Base-by-base conservation (phyloP, 2,888 invertebrate genomes). In the Formica aserva region DNA sequence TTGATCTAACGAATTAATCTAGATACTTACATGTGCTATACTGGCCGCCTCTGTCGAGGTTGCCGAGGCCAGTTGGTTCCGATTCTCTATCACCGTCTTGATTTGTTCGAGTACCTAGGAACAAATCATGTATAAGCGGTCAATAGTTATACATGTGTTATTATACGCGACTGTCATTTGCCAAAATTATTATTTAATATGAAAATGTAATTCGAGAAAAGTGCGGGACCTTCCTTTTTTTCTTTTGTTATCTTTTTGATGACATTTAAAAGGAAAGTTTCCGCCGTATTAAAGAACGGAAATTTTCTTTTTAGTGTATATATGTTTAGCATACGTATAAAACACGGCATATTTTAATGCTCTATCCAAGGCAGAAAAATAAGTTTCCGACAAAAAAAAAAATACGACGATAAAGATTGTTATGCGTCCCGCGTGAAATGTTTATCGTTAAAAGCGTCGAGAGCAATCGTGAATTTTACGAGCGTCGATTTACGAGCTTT, bases 71-170 rank as follows among this genome's bases (percentile, higher is more conserved):
- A 93, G 90, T 86, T 94, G 94, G 86, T 94, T 94, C 87, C 94
- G 92, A 91, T 92, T 94, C 91, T 94, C 94, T 91, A 94, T 94
- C 86, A 93, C 94, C 78, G 94, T 94, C 90, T 94, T 94, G 91
- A 94, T 94, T 92, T 94, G 94, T 90, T 94, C 94, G 88, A 94
- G 91, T 89, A 94, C 94, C 94, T 94, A 88, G 82, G 83, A 91
- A 88, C 84, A 76, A 85, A 87, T 38, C 76, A 76, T 74, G 66
- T 65, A 57, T 82, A 72, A 52, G 35, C 67, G 63, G 57, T 85
- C 81, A 69, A 38, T 82, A 83, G 85, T 87, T 85, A 87, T 62
- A 82, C 75, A 67, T 63, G 69, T 69, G 26, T 15, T 77, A 80
- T 72, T 83, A 81, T 78, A 63, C 52, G 83, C 72, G 82, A 86